Percentiles rank a stretch among this genome's conserved stretches.
phyloP scores from a whole-genome alignment of 2,797 vertebrate genomes.

The Sphenopsis melanotis region DNA sequence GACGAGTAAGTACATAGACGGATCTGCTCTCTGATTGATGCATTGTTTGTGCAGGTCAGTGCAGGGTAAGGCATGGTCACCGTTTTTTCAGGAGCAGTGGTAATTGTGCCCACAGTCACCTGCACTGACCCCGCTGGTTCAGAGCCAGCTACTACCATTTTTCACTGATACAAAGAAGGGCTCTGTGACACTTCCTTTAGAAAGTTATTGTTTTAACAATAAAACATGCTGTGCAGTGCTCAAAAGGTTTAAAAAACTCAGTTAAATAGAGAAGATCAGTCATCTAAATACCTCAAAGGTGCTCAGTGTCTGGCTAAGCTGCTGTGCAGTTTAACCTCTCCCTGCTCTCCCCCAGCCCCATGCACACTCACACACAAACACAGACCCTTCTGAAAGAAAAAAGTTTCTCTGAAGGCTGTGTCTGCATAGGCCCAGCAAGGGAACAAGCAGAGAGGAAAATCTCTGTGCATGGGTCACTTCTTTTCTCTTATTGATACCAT shows the following conservation, averaged over 20 bases:
- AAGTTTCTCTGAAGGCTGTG: not conserved
- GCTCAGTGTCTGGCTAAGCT: not conserved
- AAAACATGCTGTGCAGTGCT: not conserved
- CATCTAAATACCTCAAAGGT: not conserved
- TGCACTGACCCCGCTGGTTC: not conserved
- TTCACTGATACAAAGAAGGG: not conserved
- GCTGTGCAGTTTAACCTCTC: not conserved
- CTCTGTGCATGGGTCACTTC: not conserved
- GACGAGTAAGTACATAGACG: not conserved
- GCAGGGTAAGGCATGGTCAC: not conserved
- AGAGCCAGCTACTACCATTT: not conserved
- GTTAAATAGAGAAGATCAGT: not conserved
- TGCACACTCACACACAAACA: not conserved
- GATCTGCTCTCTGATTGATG: slow-evolving; percentile 43
- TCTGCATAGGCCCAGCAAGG: not conserved
- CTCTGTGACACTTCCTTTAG: not conserved
- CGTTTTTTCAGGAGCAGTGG: not conserved
- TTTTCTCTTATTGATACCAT: not conserved
- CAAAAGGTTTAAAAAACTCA: not conserved
- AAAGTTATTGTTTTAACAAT: slow-evolving; percentile 24
- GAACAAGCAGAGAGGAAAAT: slow-evolving; percentile 1
- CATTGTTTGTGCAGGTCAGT: slow-evolving; percentile 56
- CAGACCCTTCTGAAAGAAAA: not conserved
- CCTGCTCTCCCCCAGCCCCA: not conserved
- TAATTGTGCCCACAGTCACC: not conserved